These are phyloP conservation scores for Gastrophryne carolinensis DNA, from an alignment of 2,797 vertebrate species.

Conservation along the genomic window DNA sequence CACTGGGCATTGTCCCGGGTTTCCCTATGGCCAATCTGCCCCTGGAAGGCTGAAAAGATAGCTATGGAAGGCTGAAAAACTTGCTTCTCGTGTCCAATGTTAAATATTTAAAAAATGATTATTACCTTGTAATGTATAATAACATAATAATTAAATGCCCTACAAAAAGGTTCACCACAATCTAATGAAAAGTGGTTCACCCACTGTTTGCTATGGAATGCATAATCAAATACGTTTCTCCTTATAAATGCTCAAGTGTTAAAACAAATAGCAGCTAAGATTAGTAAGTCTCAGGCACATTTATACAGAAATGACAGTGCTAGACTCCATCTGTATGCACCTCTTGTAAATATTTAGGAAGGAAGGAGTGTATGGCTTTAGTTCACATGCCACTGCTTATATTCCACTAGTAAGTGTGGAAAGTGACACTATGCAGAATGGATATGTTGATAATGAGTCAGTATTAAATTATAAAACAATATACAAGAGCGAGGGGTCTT, in stretches of 20 bases:
- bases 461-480: slow-evolving; percentile 22
- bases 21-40: too few species aligned
- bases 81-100: too few species aligned
- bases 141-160: not conserved
- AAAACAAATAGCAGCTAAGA: slow-evolving; percentile 22
- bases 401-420: slow-evolving; percentile 19
- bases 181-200: not conserved
- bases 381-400: slow-evolving; percentile 10
- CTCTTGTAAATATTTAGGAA: slow-evolving; percentile 35
- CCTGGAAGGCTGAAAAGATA: too few species aligned
- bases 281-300: slow-evolving; percentile 14
- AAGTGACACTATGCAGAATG: slow-evolving; percentile 21
- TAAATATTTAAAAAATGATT: too few species aligned
- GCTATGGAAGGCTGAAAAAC: too few species aligned
- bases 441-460: slow-evolving; percentile 19
- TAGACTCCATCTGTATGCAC: slow-evolving; percentile 30
- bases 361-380: slow-evolving; percentile 11
- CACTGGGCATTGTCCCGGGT: too few species aligned
- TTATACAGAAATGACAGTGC: slow-evolving; percentile 6
- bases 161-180: not conserved
- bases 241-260: slow-evolving; percentile 17
- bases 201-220: not conserved
- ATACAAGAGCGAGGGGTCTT: not conserved
- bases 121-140: too few species aligned
- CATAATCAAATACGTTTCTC: not conserved